Evolutionary conservation across 2,113 vertebrate genomes (phyloP), one percentile per base, ranked within the genome.

Genomic region (Gadus chalcogrammus): DNA sequence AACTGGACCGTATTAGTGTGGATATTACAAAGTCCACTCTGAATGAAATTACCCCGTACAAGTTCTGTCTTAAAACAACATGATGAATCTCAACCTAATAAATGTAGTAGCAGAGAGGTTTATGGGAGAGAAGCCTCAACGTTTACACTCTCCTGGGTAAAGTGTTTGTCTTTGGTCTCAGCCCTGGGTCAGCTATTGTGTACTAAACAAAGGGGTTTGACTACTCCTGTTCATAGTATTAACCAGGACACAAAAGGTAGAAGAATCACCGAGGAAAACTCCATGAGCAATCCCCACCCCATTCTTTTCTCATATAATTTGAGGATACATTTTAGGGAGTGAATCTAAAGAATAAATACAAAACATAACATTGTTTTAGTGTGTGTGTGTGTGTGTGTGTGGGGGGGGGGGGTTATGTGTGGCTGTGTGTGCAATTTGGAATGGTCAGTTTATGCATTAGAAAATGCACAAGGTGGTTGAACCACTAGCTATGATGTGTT

Each of bases 111-210:
- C 42, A 35, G 1, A 9, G 42, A 48, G 42, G 8, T 48, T 2
- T 48, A 13, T 48, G 42, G 42, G 42, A 48, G 42, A 5, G 31
- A 20, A 20, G 31, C 6, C 31, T 35, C 4, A 35, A 13, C 42
- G 42, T 48, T 9, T 48, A 2, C 42, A 48, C 8, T 48, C 55
- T 7, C 55, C 55, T 16, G 55, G 55, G 55, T 2, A 13, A 58
- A 17, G n/a, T 80, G 70, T 85, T 86, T 83, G 75, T 59, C 75
- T 74, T 78, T 70, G 52, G 65, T 70, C 64, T 73, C 65, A 52
- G 58, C 27, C 24, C 28, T 48, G 55, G 74, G 18, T 70, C 64
- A 0, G 48, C 75, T 70, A 68, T 72, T 79, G 76, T 75, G 64
- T 61, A 31, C 24, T 15, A 79, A 80, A 87, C 80, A 87, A 87